Percentiles rank a stretch among this genome's conserved stretches.
These are phyloP conservation scores for Pinctada fucata DNA, from an alignment of 2,888 invertebrate genomes.

Conservation along the genomic window DNA sequence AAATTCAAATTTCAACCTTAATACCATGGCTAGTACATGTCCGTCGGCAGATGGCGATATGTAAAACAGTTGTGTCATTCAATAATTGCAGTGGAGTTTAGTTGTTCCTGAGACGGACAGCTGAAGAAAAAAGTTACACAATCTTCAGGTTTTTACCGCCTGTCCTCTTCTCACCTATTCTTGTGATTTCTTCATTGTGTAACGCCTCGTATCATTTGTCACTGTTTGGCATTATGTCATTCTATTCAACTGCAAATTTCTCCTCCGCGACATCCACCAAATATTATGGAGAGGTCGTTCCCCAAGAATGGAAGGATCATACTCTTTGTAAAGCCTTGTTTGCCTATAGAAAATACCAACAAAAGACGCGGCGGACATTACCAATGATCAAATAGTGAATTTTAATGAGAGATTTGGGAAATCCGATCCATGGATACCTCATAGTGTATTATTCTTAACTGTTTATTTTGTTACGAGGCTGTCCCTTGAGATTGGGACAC, in stretches of 20 bases:
- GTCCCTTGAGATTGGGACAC: neutral
- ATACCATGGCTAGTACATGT: conserved; percentile 28
- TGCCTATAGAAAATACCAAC: conserved; percentile 13
- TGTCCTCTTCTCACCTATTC: conserved; percentile 28
- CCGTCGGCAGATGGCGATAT: conserved; percentile 36
- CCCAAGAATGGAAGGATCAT: conserved; percentile 26
- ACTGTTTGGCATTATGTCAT: conserved; percentile 33
- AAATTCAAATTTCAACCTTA: neutral
- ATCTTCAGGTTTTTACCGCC: conserved; percentile 21
- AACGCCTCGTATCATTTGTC: conserved; percentile 31
- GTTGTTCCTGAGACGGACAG: conserved; percentile 33
- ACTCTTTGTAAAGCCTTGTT: conserved; percentile 21
- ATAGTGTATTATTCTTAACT: neutral
- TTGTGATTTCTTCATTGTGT: conserved; percentile 32
- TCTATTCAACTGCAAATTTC: conserved; percentile 32
- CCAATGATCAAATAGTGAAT: conserved; percentile 1
- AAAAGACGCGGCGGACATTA: neutral
- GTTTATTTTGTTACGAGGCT: neutral
- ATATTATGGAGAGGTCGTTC: conserved; percentile 27
- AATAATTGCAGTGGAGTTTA: conserved; percentile 15
- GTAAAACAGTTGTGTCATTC: conserved; percentile 30
- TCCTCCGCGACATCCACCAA: conserved; percentile 7
- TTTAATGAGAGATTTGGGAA: neutral
- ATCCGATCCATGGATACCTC: neutral
- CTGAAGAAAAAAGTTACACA: conserved; percentile 34